Conservation (phyloP, 2,797 vertebrate species). For the Hemitrygon akajei region DNA sequence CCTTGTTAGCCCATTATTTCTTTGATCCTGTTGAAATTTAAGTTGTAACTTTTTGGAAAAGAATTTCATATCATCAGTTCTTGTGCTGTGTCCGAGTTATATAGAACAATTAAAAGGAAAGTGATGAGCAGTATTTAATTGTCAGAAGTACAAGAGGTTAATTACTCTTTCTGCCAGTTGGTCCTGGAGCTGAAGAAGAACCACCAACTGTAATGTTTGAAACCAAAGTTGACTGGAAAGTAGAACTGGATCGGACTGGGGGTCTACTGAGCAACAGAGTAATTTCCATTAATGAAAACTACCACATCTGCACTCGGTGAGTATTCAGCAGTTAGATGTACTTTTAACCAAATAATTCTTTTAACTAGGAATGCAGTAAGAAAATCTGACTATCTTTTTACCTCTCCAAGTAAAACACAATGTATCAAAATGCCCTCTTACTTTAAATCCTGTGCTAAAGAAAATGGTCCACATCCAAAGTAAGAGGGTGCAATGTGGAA, state of each 20-base stretch:
- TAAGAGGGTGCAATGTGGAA: neutral
- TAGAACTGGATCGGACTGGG: slow-evolving; percentile 69
- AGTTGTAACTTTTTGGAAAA: neutral
- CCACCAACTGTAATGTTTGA: slow-evolving; percentile 69
- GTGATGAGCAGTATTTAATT: neutral
- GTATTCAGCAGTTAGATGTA: slow-evolving; percentile 26
- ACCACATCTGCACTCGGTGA: slow-evolving; percentile 63
- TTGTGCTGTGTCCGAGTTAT: neutral
- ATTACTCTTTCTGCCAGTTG: neutral
- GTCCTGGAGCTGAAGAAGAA: neutral
- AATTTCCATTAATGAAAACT: slow-evolving; percentile 62
- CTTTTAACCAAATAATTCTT: neutral
- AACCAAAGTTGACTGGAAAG: slow-evolving; percentile 65
- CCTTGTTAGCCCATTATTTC: too few relatives aligned
- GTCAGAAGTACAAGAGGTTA: neutral
- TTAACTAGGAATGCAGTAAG: neutral
- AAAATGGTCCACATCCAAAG: too few relatives aligned
- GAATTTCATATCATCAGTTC: neutral
- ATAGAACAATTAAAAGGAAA: neutral
- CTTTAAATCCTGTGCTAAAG: too few relatives aligned
- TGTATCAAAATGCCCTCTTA: neutral
- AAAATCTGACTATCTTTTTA: neutral
- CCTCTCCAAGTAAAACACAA: neutral
- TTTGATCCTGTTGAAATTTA: neutral
- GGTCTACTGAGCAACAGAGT: slow-evolving; percentile 61